A percentile compares a stretch with the other conserved stretches of the same genome.
Evolutionary conservation across 2,797 vertebrate species (phyloP).

Genomic region (Nothura maculosa): DNA sequence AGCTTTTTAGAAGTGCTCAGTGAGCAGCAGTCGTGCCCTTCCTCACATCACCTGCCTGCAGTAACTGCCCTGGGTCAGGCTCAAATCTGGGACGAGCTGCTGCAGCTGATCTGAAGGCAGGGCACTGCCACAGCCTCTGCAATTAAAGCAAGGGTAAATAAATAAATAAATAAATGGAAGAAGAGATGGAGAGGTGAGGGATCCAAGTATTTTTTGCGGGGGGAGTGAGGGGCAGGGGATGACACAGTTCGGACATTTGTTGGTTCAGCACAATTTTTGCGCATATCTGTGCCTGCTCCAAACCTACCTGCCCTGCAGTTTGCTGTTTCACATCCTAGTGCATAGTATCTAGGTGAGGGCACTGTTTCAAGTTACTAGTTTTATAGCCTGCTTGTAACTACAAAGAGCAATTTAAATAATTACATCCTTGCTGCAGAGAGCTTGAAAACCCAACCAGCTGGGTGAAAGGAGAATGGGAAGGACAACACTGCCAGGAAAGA

Average conservation of each 20-base stretch:
- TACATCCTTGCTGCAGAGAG: constrained; percentile 24
- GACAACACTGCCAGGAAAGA: constrained; percentile 8
- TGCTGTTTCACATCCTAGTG: not conserved
- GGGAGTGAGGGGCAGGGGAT: too few species aligned
- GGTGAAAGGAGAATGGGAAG: not conserved
- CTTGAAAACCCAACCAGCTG: not conserved
- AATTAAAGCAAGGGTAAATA: not conserved
- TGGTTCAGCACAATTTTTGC: not conserved
- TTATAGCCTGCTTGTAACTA: constrained; percentile 42
- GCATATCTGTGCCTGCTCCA: not conserved
- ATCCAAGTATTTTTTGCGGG: not conserved
- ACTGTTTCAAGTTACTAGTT: constrained; percentile 40
- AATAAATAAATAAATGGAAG: not conserved
- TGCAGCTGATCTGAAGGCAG: not conserved
- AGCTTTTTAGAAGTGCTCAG: not conserved
- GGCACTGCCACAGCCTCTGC: not conserved
- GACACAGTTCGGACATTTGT: not conserved
- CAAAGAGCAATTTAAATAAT: constrained; percentile 59
- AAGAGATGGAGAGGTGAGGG: rapidly evolving
- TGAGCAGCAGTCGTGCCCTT: not conserved
- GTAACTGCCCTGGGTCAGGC: not conserved
- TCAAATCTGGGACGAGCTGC: not conserved
- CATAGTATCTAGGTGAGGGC: constrained; percentile 15
- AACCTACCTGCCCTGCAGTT: not conserved
- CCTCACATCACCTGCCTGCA: not conserved